phyloP scores from a whole-genome alignment of 1,140 invertebrate species.

The Drosophila kanapiae region DNA sequence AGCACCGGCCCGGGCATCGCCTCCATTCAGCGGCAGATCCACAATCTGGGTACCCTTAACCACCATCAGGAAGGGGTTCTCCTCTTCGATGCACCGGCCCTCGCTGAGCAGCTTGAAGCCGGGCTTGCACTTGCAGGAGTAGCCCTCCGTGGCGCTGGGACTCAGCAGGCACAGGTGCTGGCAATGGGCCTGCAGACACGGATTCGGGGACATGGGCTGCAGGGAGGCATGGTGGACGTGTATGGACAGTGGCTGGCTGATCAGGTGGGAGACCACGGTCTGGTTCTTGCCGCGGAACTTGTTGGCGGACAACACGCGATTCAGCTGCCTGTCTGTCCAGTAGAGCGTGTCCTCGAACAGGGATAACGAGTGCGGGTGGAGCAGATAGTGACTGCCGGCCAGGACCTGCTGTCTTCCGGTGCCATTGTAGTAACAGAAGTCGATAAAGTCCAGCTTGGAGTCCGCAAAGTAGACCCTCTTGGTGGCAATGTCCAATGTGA shows the following conservation, averaged over 20 bases:
- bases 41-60: slow-evolving; percentile 95
- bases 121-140: slow-evolving; percentile 95
- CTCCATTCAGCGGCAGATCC: slow-evolving; percentile 91
- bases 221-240: slow-evolving; percentile 97
- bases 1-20: slow-evolving; percentile 91
- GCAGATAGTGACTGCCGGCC: slow-evolving; percentile 94
- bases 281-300: slow-evolving; percentile 97
- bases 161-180: slow-evolving; percentile 97
- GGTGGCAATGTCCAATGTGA: slow-evolving; percentile 97
- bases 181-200: slow-evolving; percentile 92
- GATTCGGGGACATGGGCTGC: slow-evolving; percentile 94
- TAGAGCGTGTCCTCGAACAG: slow-evolving; percentile 97
- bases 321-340: slow-evolving; percentile 98
- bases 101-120: slow-evolving; percentile 91
- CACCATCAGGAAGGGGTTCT: slow-evolving; percentile 95
- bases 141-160: slow-evolving; percentile 89
- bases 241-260: slow-evolving; percentile 97
- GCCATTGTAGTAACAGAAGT: slow-evolving; percentile 99
- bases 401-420: slow-evolving; percentile 94
- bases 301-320: slow-evolving; percentile 94
- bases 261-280: slow-evolving; percentile 96
- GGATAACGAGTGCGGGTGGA: slow-evolving; percentile 98
- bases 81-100: slow-evolving; percentile 93
- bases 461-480: slow-evolving; percentile 98
- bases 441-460: slow-evolving; percentile 98